phyloP scores from a whole-genome alignment of 2,888 invertebrate genomes.

The Amphipyra berbera region DNA sequence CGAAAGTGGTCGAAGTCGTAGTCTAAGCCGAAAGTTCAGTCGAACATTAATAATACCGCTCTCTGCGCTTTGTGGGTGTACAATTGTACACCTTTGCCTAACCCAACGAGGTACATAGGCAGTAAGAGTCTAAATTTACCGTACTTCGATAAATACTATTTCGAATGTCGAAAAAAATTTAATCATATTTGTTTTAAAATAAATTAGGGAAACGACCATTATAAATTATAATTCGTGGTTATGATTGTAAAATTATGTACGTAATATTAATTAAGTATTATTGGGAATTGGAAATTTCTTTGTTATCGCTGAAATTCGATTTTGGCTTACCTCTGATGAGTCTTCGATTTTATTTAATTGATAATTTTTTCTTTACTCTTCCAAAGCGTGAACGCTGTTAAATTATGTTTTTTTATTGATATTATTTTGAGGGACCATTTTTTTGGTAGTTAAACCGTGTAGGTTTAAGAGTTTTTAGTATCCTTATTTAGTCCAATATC shows the following conservation, averaged over 20 bases:
- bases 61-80: slow-evolving; percentile 39
- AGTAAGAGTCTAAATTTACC: neutral
- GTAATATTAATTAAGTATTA: slow-evolving; percentile 25
- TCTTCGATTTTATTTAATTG: slow-evolving; percentile 3
- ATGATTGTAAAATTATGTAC: slow-evolving; percentile 18
- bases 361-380: neutral
- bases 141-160: neutral
- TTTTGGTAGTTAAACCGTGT: no score
- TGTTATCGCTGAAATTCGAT: slow-evolving; percentile 44
- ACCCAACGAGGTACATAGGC: slow-evolving; percentile 27
- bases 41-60: no score
- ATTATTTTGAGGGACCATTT: neutral
- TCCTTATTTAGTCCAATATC: no score
- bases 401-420: neutral
- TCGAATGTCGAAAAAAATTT: no score
- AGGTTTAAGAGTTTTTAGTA: no score
- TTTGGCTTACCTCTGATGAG: slow-evolving; percentile 30
- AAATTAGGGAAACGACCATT: slow-evolving; percentile 33
- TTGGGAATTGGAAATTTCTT: slow-evolving; percentile 25
- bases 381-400: neutral
- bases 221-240: slow-evolving; percentile 21
- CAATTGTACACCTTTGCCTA: slow-evolving; percentile 34
- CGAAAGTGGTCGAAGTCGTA: no score
- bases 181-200: slow-evolving; percentile 5
- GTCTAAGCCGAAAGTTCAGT: no score